phyloP scores from a whole-genome alignment of 1,140 invertebrate species.

The Dinothrombium tinctorium region DNA sequence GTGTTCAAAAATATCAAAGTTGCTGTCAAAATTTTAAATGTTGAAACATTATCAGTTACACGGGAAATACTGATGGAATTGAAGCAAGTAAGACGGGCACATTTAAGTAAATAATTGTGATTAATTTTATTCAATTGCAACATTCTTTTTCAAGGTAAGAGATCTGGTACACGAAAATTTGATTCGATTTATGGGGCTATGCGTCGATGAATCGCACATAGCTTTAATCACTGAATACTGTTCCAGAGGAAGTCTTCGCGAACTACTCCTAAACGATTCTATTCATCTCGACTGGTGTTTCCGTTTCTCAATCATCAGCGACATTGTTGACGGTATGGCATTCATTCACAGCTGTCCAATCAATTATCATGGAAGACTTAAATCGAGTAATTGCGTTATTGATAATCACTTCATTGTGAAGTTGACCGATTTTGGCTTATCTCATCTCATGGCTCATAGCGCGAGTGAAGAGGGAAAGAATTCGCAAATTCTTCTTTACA shows the following conservation, averaged over 20 bases:
- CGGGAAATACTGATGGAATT: too few relatives aligned
- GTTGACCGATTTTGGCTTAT: conserved; percentile 86
- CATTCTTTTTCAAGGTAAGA: too few relatives aligned
- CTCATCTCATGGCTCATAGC: conserved; percentile 26
- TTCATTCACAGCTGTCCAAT: conserved; percentile 78
- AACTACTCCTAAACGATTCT: conserved; percentile 80
- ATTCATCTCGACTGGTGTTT: conserved; percentile 81
- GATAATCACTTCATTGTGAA: conserved; percentile 91
- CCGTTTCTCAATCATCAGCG: conserved; percentile 63
- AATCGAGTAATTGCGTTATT: conserved; percentile 91
- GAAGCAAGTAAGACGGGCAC: too few relatives aligned
- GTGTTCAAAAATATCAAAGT: too few relatives aligned
- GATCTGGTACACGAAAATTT: conserved; percentile 71
- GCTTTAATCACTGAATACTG: conserved; percentile 78
- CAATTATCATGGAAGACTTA: conserved; percentile 78
- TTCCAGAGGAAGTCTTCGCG: conserved; percentile 63
- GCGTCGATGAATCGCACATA: conserved; percentile 37
- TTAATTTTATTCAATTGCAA: too few relatives aligned
- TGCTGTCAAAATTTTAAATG: too few relatives aligned
- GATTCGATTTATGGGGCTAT: conserved; percentile 58
- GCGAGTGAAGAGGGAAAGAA: conserved; percentile 5
- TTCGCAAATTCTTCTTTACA: conserved; percentile 39
- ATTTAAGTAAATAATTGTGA: too few relatives aligned
- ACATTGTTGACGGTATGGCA: conserved; percentile 48
- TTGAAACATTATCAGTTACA: too few relatives aligned